Conservation (phyloP, 2,113 vertebrate genomes). For the Myodes glareolus region DNA sequence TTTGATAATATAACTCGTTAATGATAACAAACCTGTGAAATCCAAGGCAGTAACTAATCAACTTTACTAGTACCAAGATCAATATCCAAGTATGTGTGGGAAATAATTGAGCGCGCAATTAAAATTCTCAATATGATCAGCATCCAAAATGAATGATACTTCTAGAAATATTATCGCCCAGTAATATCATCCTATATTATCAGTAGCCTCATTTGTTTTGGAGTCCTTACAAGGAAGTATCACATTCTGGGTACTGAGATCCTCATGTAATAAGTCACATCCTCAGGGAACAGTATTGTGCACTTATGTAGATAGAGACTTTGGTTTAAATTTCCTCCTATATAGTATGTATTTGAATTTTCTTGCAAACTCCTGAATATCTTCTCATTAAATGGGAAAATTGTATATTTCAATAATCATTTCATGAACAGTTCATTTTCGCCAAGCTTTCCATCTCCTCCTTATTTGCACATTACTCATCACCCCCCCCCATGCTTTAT, state of each 20-base stretch:
- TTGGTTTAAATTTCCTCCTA: background rate
- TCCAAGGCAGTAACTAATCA: background rate
- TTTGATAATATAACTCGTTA: background rate
- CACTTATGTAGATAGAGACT: rapidly evolving
- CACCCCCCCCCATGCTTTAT: background rate
- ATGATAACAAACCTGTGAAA: background rate
- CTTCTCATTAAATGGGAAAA: background rate
- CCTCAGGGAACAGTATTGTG: background rate
- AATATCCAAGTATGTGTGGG: background rate
- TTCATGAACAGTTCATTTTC: background rate
- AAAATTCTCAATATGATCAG: background rate
- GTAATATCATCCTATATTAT: background rate
- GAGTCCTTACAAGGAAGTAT: background rate
- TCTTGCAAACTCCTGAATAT: no score
- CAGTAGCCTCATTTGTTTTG: background rate
- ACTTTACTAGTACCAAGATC: background rate
- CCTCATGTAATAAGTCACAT: background rate
- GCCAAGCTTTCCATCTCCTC: no score
- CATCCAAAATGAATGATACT: background rate
- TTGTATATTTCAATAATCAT: background rate
- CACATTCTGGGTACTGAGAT: background rate
- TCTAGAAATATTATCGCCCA: background rate
- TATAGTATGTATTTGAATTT: background rate
- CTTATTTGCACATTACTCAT: background rate
- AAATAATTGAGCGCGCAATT: background rate